Base-by-base conservation (phyloP, 2,888 invertebrate genomes). In the Eilema depressum region DNA sequence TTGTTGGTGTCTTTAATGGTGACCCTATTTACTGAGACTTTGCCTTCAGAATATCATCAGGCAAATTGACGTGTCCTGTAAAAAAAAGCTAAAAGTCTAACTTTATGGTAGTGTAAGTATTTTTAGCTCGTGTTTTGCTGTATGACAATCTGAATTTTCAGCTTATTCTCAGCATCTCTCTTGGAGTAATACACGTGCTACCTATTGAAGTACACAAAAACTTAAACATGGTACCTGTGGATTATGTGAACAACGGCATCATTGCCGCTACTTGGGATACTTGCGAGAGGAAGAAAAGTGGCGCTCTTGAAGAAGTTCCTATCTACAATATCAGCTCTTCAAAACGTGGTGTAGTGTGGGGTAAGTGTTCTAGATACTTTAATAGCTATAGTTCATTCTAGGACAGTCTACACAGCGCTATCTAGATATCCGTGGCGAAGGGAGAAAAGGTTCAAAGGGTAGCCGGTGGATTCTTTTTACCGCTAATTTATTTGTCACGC, bases 201-300 rank as follows among this genome's bases (percentile, higher is more conserved):
- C 77, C 56, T 0, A 69, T 73, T 0, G 69, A 66, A 0, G 23
- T 14, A 8, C 60, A 70, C 61, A 59, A 66, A 30, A 63, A 53
- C 0, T 33, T 73, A 0, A 73, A 73, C 62, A 66, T 79, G 0
- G 82, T 76, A 1, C 80, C 80, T 0, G 82, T 81, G 0, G 80
- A 81, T 66, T 81, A 82, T 26, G 80, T 81, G 0, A 81, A 81
- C 37, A 81, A 81, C 17, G 80, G 79, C 17, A 77, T 75, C 30
- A 11, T 81, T 3, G 75, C n/a, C 11, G 82, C 80, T 0, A 73
- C 61, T 7, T 81, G 74, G 75, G 63, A 47, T 12, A 75, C 80
- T 0, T 67, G 59, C 26, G 63, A 20, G 10, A 10, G 68, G 10
- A 28, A 14, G 3, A 0, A 66, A 25, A 0, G 14, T 68, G 30